A percentile compares a stretch with the other conserved stretches of the same genome.
phyloP scores from a whole-genome alignment of 2,797 vertebrate genomes.

The Semaprochilodus insignis region DNA sequence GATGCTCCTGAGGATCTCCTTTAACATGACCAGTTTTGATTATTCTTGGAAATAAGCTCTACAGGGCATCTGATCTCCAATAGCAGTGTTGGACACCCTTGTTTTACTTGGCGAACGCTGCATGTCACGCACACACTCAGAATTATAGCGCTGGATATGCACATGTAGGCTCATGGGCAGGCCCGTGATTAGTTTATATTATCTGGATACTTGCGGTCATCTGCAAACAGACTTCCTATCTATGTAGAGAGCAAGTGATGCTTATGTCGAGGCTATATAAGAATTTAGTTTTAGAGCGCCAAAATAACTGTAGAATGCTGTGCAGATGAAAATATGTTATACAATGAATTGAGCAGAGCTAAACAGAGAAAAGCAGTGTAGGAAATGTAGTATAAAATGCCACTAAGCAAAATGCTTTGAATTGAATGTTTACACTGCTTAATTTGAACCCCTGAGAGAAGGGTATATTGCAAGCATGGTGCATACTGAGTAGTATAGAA shows the following conservation, averaged over 20 bases:
- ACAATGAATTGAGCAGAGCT: background rate
- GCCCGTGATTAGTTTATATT: constrained; percentile 34
- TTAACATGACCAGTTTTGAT: background rate
- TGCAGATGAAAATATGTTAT: background rate
- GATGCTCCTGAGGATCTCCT: background rate
- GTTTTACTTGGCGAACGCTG: constrained; percentile 20
- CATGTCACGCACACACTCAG: constrained; percentile 6
- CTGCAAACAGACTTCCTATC: constrained; percentile 14
- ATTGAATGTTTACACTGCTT: constrained; percentile 20
- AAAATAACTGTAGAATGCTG: constrained; percentile 16
- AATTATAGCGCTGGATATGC: background rate
- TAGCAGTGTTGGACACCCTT: background rate
- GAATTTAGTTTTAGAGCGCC: background rate
- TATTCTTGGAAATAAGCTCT: background rate
- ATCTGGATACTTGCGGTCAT: constrained; percentile 20
- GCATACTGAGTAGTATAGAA: constrained; percentile 20
- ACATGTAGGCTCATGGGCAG: constrained; percentile 33
- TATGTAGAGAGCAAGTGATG: constrained; percentile 15
- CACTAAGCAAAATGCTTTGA: background rate
- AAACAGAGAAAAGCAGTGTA: constrained; percentile 8
- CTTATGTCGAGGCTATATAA: background rate
- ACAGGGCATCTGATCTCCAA: background rate
- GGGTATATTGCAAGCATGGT: constrained; percentile 33
- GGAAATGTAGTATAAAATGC: constrained; percentile 11
- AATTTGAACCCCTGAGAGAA: background rate